These are phyloP conservation scores for Sminthurinus aureus DNA, from an alignment of 2,888 invertebrate species.

Conservation along the genomic window DNA sequence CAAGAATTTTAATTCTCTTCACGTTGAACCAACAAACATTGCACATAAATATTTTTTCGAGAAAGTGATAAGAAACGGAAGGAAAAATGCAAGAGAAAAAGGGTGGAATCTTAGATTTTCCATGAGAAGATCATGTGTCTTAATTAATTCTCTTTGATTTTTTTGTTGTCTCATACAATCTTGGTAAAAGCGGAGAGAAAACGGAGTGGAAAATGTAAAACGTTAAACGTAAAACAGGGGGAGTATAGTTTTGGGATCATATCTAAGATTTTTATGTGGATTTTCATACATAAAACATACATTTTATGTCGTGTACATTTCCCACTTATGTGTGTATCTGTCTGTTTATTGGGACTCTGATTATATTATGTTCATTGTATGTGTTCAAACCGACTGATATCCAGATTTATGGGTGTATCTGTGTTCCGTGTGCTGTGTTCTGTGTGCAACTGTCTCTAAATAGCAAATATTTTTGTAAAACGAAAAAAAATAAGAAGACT, in stretches of 20 bases:
- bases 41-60: constrained; percentile 22
- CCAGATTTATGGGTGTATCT: constrained; percentile 35
- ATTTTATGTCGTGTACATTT: neutral
- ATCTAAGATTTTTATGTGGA: neutral
- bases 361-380: constrained; percentile 2
- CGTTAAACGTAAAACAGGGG: no score
- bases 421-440: no score
- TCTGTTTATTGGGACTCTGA: neutral
- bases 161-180: neutral
- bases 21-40: constrained; percentile 22
- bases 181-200: no score
- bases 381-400: constrained; percentile 32
- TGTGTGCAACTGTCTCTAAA: constrained; percentile 14
- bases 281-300: neutral
- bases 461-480: constrained; percentile 33
- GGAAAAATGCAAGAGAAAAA: neutral
- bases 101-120: constrained; percentile 52
- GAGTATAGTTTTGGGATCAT: neutral
- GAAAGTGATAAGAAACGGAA: constrained; percentile 2
- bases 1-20: constrained; percentile 57
- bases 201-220: no score
- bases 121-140: constrained; percentile 55
- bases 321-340: no score
- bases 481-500: neutral
- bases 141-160: constrained; percentile 51